phyloP scores from a whole-genome alignment of 2,797 vertebrate genomes.

The Enteromius anoplus region DNA sequence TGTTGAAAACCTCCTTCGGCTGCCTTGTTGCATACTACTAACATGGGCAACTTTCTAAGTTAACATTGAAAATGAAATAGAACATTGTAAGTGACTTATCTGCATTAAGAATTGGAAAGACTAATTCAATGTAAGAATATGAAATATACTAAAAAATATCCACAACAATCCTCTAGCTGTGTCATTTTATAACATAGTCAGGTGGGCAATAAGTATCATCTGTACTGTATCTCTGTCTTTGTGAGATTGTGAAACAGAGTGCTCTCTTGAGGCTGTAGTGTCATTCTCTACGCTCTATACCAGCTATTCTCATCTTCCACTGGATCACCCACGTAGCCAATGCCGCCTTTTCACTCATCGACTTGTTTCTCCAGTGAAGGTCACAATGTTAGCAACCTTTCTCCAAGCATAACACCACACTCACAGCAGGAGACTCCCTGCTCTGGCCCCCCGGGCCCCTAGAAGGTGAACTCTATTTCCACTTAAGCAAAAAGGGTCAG shows the following conservation, averaged over 20 bases:
- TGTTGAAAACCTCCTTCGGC: neutral
- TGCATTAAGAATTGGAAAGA: neutral
- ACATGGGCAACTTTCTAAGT: neutral
- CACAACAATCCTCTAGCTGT: neutral
- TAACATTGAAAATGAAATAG: neutral
- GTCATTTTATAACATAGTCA: neutral
- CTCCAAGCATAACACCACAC: slow-evolving; percentile 55
- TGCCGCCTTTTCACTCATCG: slow-evolving; percentile 52
- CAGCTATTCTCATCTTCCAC: slow-evolving; percentile 35
- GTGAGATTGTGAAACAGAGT: slow-evolving; percentile 9
- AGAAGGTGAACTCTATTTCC: slow-evolving; percentile 55
- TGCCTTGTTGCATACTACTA: neutral
- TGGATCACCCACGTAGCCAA: slow-evolving; percentile 50
- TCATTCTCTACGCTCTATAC: slow-evolving; percentile 41
- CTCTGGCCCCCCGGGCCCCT: neutral
- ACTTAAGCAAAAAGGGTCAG: slow-evolving; percentile 56
- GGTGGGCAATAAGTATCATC: slow-evolving; percentile 28
- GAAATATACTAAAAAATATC: neutral
- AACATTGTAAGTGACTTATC: neutral
- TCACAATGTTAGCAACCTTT: slow-evolving; percentile 49
- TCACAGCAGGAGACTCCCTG: slow-evolving; percentile 30
- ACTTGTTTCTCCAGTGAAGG: slow-evolving; percentile 50
- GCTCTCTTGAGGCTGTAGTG: slow-evolving; percentile 32
- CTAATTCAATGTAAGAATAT: neutral
- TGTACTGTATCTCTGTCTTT: slow-evolving; percentile 24